These are phyloP conservation scores for Agelastica alni DNA, from an alignment of 2,888 invertebrate species.

Conservation along the genomic window DNA sequence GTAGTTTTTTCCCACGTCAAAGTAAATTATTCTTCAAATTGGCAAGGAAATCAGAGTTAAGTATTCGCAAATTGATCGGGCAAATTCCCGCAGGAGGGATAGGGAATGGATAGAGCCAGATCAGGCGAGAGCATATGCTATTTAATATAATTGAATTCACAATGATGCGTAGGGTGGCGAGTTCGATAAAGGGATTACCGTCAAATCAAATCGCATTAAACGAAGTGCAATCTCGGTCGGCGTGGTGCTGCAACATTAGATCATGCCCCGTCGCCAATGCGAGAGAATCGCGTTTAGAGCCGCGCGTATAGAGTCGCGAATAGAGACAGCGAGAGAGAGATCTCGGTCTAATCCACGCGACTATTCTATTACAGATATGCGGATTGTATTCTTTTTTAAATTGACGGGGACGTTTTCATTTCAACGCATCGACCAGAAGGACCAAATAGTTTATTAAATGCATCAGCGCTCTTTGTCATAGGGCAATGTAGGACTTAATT, in stretches of 20 bases:
- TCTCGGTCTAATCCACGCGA: conserved; percentile 18
- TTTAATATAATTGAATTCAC: conserved; percentile 59
- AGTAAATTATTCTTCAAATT: conserved; percentile 17
- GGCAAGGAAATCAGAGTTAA: conserved; percentile 43
- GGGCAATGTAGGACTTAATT: too few relatives aligned
- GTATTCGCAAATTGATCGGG: conserved; percentile 46
- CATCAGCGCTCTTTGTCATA: too few relatives aligned
- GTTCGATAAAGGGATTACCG: conserved; percentile 60
- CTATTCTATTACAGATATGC: conserved; percentile 31
- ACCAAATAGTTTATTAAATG: too few relatives aligned
- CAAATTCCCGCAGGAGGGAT: conserved; percentile 32
- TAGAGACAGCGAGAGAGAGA: not conserved
- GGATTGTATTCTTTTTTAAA: conserved; percentile 26
- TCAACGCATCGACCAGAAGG: too few relatives aligned
- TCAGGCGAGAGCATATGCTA: conserved; percentile 55
- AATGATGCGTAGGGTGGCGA: conserved; percentile 57
- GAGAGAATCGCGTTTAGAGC: not conserved
- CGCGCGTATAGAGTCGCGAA: conserved; percentile 7
- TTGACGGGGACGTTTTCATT: conserved; percentile 7
- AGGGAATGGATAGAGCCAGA: conserved; percentile 4
- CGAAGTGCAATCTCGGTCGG: conserved; percentile 52
- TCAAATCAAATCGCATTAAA: conserved; percentile 60
- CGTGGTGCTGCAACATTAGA: conserved; percentile 46
- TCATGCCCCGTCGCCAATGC: conserved; percentile 17
- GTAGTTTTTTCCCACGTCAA: conserved; percentile 12